These are phyloP conservation scores for Lathronympha strigana DNA, from an alignment of 2,888 invertebrate genomes.

Conservation along the genomic window DNA sequence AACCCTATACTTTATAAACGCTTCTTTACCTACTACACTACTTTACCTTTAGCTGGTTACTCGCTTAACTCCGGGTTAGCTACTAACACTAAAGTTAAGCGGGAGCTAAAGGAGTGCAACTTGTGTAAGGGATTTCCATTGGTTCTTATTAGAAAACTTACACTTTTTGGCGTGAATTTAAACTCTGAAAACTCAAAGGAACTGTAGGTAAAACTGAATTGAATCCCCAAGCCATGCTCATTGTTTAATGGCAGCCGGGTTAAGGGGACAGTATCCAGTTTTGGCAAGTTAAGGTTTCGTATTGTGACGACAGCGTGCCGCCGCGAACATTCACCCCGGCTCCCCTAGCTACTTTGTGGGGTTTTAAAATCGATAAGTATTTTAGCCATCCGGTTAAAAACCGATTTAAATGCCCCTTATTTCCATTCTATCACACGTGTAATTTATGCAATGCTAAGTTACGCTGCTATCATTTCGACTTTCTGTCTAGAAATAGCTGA, in stretches of 20 bases:
- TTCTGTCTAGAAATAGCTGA: too few species aligned
- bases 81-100: background rate
- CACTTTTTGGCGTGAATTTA: background rate
- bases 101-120: too few species aligned
- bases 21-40: too few species aligned
- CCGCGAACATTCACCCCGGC: constrained; percentile 72
- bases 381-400: constrained; percentile 36
- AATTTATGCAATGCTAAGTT: too few species aligned
- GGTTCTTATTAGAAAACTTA: background rate
- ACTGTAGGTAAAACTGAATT: background rate
- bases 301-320: constrained; percentile 59
- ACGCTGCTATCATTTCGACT: too few species aligned
- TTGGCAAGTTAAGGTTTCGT: constrained; percentile 62
- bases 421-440: too few species aligned
- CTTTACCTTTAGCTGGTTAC: too few species aligned
- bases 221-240: constrained; percentile 1
- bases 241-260: constrained; percentile 2
- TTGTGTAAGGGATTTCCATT: too few species aligned
- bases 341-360: constrained; percentile 68
- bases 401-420: background rate
- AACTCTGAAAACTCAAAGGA: background rate
- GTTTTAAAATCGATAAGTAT: constrained; percentile 74
- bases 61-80: too few species aligned
- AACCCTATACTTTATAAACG: too few species aligned
- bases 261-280: constrained; percentile 57